phyloP scores from a whole-genome alignment of 1,140 invertebrate genomes.

The Drosophila repleta region DNA sequence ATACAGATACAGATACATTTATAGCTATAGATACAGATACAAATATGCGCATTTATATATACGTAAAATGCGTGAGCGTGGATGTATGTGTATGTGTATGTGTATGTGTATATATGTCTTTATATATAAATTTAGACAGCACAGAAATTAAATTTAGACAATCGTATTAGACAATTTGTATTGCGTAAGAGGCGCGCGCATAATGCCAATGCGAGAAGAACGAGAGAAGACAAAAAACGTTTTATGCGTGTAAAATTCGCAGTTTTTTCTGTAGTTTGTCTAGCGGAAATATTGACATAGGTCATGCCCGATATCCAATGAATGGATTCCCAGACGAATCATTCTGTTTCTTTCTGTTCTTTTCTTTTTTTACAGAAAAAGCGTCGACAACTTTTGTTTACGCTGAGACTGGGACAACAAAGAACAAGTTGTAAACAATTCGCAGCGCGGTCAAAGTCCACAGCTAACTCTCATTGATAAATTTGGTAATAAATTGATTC shows the following conservation, averaged over 20 bases:
- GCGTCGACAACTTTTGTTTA: conserved; percentile 12
- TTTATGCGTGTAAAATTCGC: background rate
- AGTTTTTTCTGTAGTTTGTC: conserved; percentile 10
- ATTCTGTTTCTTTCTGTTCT: too few species aligned
- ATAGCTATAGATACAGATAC: conserved; percentile 2
- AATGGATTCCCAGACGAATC: conserved; percentile 4
- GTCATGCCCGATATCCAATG: conserved; percentile 42
- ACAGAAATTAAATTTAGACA: conserved; percentile 59
- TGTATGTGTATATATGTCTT: background rate
- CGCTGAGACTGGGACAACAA: too few species aligned
- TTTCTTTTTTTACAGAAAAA: conserved; percentile 9
- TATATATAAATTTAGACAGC: conserved; percentile 37
- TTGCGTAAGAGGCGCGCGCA: conserved; percentile 51
- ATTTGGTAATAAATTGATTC: background rate
- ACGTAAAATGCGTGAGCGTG: background rate
- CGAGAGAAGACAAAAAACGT: conserved; percentile 1
- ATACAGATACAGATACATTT: too few species aligned
- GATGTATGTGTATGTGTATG: background rate
- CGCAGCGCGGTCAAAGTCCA: background rate
- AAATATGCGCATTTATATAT: conserved; percentile 4
- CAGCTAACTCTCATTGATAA: background rate
- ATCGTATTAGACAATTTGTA: conserved; percentile 18
- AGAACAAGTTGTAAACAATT: background rate
- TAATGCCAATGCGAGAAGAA: conserved; percentile 29
- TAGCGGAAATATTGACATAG: conserved; percentile 49